phyloP scores from a whole-genome alignment of 2,888 invertebrate genomes.

The Scaeva pyrastri region DNA sequence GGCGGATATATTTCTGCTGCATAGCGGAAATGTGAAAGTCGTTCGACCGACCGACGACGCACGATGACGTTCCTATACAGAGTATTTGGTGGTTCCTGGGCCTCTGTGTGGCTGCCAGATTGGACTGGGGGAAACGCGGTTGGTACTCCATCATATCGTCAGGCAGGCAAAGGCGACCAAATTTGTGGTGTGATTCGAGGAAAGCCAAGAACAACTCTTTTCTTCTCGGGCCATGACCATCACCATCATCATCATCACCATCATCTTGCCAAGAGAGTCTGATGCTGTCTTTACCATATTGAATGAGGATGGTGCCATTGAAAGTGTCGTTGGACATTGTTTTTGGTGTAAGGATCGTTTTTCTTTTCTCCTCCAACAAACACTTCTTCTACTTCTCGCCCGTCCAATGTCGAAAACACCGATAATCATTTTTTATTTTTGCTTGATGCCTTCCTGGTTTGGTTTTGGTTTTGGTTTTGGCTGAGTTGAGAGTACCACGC shows the following conservation, averaged over 20 bases:
- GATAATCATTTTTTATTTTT: slow-evolving; percentile 73
- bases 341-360: slow-evolving; percentile 75
- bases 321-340: slow-evolving; percentile 77
- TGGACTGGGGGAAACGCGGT: slow-evolving; percentile 50
- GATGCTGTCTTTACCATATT: slow-evolving; percentile 58
- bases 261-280: slow-evolving; percentile 17
- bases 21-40: slow-evolving; percentile 71
- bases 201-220: slow-evolving; percentile 41
- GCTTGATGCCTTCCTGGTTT: slow-evolving; percentile 71
- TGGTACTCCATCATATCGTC: slow-evolving; percentile 75
- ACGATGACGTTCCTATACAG: neutral
- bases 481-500: neutral
- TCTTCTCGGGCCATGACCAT: slow-evolving; percentile 56
- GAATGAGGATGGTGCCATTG: slow-evolving; percentile 74
- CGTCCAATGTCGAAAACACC: slow-evolving; percentile 42
- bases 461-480: neutral
- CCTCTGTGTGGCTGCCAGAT: slow-evolving; percentile 33
- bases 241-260: slow-evolving; percentile 52
- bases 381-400: slow-evolving; percentile 30
- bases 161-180: slow-evolving; percentile 70
- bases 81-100: slow-evolving; percentile 7
- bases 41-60: slow-evolving; percentile 5
- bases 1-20: slow-evolving; percentile 49
- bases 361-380: slow-evolving; percentile 64
- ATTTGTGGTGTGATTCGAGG: slow-evolving; percentile 52